phyloP scores from a whole-genome alignment of 2,113 vertebrate species.

The Suncus etruscus region DNA sequence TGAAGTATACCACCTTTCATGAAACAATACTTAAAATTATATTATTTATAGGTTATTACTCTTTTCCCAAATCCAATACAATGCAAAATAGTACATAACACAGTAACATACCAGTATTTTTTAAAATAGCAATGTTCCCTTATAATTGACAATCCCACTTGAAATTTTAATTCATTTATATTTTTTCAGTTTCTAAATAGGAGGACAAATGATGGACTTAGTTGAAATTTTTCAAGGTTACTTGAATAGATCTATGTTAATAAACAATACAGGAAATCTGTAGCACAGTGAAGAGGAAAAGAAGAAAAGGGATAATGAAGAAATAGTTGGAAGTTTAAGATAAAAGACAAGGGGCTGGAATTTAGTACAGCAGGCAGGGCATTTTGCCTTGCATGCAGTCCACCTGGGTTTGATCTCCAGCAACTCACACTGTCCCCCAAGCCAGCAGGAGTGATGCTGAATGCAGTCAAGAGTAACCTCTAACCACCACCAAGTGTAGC shows the following conservation, averaged over 20 bases:
- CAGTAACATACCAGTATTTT: neutral
- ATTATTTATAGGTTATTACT: constrained; percentile 5
- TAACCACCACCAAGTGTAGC: no score
- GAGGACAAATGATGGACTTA: constrained; percentile 21
- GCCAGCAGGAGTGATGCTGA: no score
- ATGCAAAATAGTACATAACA: constrained; percentile 7
- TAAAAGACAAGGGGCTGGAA: no score
- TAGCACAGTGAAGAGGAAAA: neutral
- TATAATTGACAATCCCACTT: constrained; percentile 40
- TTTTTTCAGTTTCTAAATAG: constrained; percentile 35
- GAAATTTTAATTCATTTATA: constrained; percentile 28
- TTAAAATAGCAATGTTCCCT: constrained; percentile 44
- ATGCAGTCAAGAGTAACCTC: no score
- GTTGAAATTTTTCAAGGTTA: constrained; percentile 9
- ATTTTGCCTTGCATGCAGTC: no score
- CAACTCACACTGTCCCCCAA: no score
- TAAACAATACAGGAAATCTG: constrained; percentile 11
- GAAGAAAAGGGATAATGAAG: neutral
- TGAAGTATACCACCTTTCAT: constrained; percentile 15
- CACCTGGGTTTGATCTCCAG: no score
- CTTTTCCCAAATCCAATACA: neutral
- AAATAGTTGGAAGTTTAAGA: constrained; percentile 34
- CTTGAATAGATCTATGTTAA: neutral
- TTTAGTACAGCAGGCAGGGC: no score
- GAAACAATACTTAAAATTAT: constrained; percentile 24